These are phyloP conservation scores for Drosophila paulistorum DNA, from an alignment of 1,140 invertebrate species.

Conservation along the genomic window DNA sequence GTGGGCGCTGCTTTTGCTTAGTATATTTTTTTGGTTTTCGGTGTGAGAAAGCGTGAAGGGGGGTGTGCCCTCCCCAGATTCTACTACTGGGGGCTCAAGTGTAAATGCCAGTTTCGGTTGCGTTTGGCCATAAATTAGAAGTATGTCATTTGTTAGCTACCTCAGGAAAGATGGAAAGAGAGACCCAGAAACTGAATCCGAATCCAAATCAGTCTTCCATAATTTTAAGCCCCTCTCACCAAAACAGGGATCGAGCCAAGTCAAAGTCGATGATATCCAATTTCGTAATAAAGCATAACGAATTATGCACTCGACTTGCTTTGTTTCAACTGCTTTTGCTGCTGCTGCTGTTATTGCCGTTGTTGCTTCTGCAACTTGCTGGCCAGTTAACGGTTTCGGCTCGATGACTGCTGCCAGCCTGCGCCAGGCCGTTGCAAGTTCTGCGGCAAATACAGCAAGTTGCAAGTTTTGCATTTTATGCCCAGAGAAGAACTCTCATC, in stretches of 20 bases:
- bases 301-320: slow-evolving; percentile 81
- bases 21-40: slow-evolving; percentile 38
- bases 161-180: slow-evolving; percentile 34
- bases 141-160: slow-evolving; percentile 77
- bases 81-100: slow-evolving; percentile 32
- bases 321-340: slow-evolving; percentile 62
- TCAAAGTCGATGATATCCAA: slow-evolving; percentile 73
- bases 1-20: slow-evolving; percentile 48
- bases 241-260: slow-evolving; percentile 14
- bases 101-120: slow-evolving; percentile 32
- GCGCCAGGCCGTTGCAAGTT: slow-evolving; percentile 31
- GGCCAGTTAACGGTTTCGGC: slow-evolving; percentile 76
- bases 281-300: slow-evolving; percentile 82
- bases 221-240: slow-evolving; percentile 23
- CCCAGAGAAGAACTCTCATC: slow-evolving; percentile 69
- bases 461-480: slow-evolving; percentile 64
- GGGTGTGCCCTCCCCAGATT: slow-evolving; percentile 10
- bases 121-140: slow-evolving; percentile 74
- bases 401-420: slow-evolving; percentile 43
- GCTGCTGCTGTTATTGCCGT: slow-evolving; percentile 33
- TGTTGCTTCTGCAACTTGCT: slow-evolving; percentile 20
- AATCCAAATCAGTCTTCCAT: slow-evolving; percentile 56
- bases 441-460: slow-evolving; percentile 12
- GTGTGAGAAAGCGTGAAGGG: background rate
- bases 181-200: slow-evolving; percentile 34